Evolutionary conservation across 2,113 vertebrate species (phyloP).

Genomic region (Cyanistes caeruleus): DNA sequence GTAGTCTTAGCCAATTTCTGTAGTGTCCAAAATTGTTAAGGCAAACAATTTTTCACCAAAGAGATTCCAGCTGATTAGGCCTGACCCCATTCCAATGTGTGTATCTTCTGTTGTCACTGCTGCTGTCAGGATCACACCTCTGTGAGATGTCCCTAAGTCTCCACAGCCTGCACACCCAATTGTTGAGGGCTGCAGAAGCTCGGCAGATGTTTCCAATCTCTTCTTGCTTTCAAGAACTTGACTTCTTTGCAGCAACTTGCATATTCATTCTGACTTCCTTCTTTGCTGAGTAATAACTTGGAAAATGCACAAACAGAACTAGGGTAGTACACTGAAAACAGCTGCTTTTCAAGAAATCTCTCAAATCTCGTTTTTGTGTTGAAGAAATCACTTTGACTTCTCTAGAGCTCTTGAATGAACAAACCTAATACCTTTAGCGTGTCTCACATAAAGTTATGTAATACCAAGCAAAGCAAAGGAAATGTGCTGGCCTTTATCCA

Average conservation of each 20-base stretch:
- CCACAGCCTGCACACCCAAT: neutral
- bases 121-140: neutral
- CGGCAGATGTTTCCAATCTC: neutral
- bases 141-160: neutral
- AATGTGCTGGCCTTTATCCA: slow-evolving; percentile 30
- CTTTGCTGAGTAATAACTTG: neutral
- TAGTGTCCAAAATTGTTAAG: neutral
- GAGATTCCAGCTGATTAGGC: neutral
- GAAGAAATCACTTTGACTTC: neutral
- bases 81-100: neutral
- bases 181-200: neutral
- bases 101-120: neutral
- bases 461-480: slow-evolving; percentile 37
- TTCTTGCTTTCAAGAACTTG: neutral
- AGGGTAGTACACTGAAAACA: fast-evolving
- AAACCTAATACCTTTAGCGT: neutral
- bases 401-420: neutral
- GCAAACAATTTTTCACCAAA: neutral
- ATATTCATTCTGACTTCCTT: neutral
- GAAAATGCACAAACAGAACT: neutral
- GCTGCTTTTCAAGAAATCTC: neutral
- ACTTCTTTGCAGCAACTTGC: neutral
- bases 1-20: neutral
- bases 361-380: fast-evolving
- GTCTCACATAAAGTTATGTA: neutral